Percentiles rank a stretch among this genome's conserved stretches.
Conservation (phyloP, 1,140 invertebrate genomes). For the Brachionus angularis region DNA sequence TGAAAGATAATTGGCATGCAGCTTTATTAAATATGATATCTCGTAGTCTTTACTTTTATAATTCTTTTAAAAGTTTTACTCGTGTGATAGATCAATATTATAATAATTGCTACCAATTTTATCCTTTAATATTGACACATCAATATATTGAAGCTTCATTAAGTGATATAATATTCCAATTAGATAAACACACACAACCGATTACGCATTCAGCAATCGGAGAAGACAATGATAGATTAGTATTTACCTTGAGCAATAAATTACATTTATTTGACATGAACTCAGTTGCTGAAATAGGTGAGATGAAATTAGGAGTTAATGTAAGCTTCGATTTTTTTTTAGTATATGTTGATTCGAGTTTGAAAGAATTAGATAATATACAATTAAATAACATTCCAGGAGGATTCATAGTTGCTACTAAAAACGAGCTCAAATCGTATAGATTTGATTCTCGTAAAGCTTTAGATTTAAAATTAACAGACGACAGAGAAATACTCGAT, state of each 20-base stretch:
- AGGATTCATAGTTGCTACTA: too few species aligned
- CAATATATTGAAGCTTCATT: constrained; percentile 49
- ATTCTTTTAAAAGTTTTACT: constrained; percentile 49
- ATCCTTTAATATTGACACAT: constrained; percentile 52
- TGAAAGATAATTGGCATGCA: background rate
- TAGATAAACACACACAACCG: background rate
- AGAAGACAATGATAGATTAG: background rate
- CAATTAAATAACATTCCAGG: too few species aligned
- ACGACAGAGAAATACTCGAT: too few species aligned
- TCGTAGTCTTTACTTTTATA: constrained; percentile 51
- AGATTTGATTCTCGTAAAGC: too few species aligned
- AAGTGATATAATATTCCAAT: background rate
- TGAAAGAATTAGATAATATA: background rate
- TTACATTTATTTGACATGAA: background rate
- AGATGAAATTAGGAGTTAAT: background rate
- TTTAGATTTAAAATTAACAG: too few species aligned
- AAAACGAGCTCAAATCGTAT: too few species aligned
- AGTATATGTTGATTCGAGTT: background rate
- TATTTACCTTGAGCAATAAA: constrained; percentile 36
- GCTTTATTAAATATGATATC: constrained; percentile 50
- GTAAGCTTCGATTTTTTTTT: background rate
- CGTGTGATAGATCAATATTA: constrained; percentile 52
- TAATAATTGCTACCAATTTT: constrained; percentile 49
- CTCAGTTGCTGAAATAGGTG: background rate
- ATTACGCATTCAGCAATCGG: background rate